Evolutionary conservation across 2,888 invertebrate species (phyloP).

Genomic region (Lucinisca nassula): DNA sequence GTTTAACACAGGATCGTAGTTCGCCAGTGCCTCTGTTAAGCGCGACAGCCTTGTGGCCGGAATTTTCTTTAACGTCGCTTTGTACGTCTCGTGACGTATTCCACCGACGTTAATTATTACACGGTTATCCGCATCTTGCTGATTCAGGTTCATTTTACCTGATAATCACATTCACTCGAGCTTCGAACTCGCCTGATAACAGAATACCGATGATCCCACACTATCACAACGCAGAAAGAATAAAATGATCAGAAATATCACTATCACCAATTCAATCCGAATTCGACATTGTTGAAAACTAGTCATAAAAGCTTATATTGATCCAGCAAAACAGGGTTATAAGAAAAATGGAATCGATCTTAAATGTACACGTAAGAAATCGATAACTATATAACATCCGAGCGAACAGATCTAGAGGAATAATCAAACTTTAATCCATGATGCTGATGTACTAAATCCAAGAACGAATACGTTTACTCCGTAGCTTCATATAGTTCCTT

Average conservation of each 20-base stretch:
- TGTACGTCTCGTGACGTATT: slow-evolving; percentile 95
- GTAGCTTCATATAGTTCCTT: background rate
- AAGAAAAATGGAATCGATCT: background rate
- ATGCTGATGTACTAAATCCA: background rate
- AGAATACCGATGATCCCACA: background rate
- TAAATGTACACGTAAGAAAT: background rate
- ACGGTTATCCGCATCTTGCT: slow-evolving; percentile 93
- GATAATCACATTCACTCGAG: background rate
- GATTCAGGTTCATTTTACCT: slow-evolving; percentile 27
- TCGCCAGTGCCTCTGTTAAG: slow-evolving; percentile 98
- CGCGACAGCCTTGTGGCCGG: slow-evolving; percentile 98
- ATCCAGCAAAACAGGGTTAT: background rate
- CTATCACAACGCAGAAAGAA: background rate
- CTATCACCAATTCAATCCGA: background rate
- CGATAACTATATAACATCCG: slow-evolving; percentile 8
- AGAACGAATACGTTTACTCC: background rate
- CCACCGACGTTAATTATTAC: slow-evolving; percentile 99
- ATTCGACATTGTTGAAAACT: background rate
- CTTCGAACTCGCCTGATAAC: background rate
- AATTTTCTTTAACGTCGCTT: slow-evolving; percentile 96
- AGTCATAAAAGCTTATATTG: background rate
- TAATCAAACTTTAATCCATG: background rate
- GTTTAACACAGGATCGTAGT: slow-evolving; percentile 99
- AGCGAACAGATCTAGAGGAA: background rate
- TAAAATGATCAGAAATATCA: background rate